Conservation (phyloP, 2,113 vertebrate species). For the Cercopithecus mona region DNA sequence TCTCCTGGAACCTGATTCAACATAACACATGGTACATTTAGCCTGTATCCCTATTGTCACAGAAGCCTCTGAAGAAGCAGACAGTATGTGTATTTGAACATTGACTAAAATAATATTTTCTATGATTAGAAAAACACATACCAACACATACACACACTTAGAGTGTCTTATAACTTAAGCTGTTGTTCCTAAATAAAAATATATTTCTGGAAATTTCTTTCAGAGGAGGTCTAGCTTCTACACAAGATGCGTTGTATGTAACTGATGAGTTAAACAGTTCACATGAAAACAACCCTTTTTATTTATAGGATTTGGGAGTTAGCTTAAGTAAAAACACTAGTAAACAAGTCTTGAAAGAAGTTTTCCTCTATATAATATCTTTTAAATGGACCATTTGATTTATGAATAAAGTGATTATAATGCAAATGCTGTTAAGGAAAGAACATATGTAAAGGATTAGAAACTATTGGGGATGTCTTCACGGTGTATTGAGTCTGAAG, state of each 20-base stretch:
- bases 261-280: neutral
- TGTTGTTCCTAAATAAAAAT: constrained; percentile 7
- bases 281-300: constrained; percentile 2
- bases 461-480: neutral
- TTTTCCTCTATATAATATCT: constrained; percentile 16
- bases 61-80: neutral
- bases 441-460: neutral
- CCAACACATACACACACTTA: neutral
- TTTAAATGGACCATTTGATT: constrained; percentile 24
- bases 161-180: neutral
- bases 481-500: neutral
- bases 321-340: neutral
- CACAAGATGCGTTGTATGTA: neutral
- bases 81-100: neutral
- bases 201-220: constrained; percentile 15
- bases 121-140: neutral
- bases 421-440: constrained; percentile 23
- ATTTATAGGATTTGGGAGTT: neutral
- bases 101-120: neutral
- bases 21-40: neutral
- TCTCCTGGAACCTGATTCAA: neutral
- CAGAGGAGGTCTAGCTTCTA: neutral
- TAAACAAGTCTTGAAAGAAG: constrained; percentile 52
- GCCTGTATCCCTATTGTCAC: neutral
- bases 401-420: constrained; percentile 32